phyloP scores from a whole-genome alignment of 1,140 invertebrate species.

The Drosophila leontia region DNA sequence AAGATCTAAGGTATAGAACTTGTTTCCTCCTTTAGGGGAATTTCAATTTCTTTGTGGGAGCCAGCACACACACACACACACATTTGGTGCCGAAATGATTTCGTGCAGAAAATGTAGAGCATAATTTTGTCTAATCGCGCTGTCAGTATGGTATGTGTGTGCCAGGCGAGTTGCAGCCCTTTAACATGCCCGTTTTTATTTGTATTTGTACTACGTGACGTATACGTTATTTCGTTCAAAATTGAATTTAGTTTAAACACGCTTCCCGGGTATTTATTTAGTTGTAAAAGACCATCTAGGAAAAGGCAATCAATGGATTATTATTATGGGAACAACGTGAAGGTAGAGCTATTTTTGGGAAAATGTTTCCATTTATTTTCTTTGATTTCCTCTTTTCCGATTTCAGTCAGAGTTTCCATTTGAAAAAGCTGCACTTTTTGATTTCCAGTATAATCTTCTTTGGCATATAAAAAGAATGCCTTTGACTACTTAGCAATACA shows the following conservation, averaged over 20 bases:
- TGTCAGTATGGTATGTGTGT: slow-evolving; percentile 37
- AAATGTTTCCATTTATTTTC: neutral
- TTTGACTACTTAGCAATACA: slow-evolving; percentile 22
- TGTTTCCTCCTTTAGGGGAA: slow-evolving; percentile 28
- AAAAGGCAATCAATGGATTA: slow-evolving; percentile 27
- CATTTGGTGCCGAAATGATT: slow-evolving; percentile 63
- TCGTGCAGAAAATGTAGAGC: slow-evolving; percentile 79
- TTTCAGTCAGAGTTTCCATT: slow-evolving; percentile 1
- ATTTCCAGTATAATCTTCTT: slow-evolving; percentile 13
- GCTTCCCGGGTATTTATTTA: slow-evolving; percentile 54
- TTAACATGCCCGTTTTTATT: slow-evolving; percentile 54
- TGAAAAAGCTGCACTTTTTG: slow-evolving; percentile 21
- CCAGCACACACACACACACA: neutral
- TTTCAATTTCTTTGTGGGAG: slow-evolving; percentile 65
- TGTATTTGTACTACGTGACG: slow-evolving; percentile 77
- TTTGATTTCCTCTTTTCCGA: neutral
- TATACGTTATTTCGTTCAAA: slow-evolving; percentile 71
- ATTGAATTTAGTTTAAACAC: slow-evolving; percentile 57
- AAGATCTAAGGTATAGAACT: slow-evolving; percentile 23
- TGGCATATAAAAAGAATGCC: slow-evolving; percentile 5
- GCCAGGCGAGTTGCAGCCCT: slow-evolving; percentile 18
- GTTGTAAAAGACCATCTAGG: slow-evolving; percentile 15
- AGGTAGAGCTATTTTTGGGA: neutral
- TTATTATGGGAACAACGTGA: slow-evolving; percentile 42
- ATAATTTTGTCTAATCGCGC: slow-evolving; percentile 79